phyloP scores from a whole-genome alignment of 2,113 vertebrate genomes.

The Triplophysa siluroides region DNA sequence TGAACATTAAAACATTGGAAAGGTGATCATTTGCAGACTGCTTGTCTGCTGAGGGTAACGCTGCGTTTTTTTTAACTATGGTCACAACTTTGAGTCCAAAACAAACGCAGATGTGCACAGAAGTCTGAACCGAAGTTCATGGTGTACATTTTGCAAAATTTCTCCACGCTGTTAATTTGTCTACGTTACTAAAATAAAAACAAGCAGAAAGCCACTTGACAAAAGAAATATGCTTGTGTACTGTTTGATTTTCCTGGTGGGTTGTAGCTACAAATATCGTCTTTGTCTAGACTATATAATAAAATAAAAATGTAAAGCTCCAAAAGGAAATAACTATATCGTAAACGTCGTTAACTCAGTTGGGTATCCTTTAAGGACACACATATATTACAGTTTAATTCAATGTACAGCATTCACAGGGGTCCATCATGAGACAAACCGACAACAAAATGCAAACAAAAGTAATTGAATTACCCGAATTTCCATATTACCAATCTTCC shows the following conservation, averaged over 20 bases:
- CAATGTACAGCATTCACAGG: slow-evolving; percentile 80
- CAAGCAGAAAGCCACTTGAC: neutral
- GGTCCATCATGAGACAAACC: slow-evolving; percentile 81
- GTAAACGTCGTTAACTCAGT: slow-evolving; percentile 68
- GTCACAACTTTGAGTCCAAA: neutral
- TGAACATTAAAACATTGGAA: neutral
- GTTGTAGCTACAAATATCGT: neutral
- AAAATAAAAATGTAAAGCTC: neutral
- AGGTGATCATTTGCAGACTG: neutral
- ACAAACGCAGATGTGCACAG: slow-evolving; percentile 14
- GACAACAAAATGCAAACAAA: slow-evolving; percentile 79
- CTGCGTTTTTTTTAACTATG: neutral
- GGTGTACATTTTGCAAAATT: neutral
- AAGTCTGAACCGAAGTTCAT: neutral
- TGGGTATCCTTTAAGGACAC: slow-evolving; percentile 79
- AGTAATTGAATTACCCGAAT: slow-evolving; percentile 88
- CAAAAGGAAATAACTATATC: slow-evolving; percentile 75
- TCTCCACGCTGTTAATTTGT: neutral
- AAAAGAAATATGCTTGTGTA: too few relatives aligned
- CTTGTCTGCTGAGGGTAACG: neutral
- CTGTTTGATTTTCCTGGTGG: too few relatives aligned
- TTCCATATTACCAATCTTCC: slow-evolving; percentile 82
- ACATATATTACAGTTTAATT: slow-evolving; percentile 83
- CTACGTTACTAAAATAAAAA: neutral
- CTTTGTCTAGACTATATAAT: neutral